Percentiles rank a stretch among this genome's conserved stretches.
Conservation (phyloP, 2,797 vertebrate species). For the Mus spretus region DNA sequence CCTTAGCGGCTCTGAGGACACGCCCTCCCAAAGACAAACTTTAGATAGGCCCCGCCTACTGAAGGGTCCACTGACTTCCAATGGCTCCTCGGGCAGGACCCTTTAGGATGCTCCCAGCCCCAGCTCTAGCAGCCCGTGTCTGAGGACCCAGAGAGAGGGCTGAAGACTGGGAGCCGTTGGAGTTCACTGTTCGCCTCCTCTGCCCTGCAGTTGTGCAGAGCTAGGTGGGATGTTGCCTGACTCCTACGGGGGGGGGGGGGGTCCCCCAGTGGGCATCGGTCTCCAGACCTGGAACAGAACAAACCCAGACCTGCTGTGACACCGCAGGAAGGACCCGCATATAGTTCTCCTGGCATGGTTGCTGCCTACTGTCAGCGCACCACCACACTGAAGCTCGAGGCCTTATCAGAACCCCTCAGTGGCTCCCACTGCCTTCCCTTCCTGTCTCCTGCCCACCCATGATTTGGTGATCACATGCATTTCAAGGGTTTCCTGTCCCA, state of each 20-base stretch:
- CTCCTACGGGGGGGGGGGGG: background rate
- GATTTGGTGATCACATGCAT: background rate
- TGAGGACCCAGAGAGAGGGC: background rate
- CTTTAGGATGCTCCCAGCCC: background rate
- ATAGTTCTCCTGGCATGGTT: too few species aligned
- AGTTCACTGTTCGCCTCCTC: background rate
- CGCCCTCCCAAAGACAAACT: background rate
- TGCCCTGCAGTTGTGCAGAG: background rate
- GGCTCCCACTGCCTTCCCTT: background rate
- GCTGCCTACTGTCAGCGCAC: background rate
- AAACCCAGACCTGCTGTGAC: background rate
- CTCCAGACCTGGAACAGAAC: background rate
- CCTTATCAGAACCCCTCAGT: background rate
- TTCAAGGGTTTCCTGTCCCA: background rate
- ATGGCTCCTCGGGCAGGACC: background rate
- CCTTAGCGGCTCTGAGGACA: background rate
- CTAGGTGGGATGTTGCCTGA: background rate
- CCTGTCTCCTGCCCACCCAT: background rate
- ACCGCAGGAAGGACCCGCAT: background rate
- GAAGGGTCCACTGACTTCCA: background rate
- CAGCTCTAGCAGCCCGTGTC: background rate
- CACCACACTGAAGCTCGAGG: background rate
- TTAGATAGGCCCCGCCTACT: background rate
- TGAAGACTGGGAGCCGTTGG: background rate
- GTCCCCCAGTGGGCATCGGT: background rate